These are phyloP conservation scores for Eulithis testata DNA, from an alignment of 2,888 invertebrate species.

Conservation along the genomic window DNA sequence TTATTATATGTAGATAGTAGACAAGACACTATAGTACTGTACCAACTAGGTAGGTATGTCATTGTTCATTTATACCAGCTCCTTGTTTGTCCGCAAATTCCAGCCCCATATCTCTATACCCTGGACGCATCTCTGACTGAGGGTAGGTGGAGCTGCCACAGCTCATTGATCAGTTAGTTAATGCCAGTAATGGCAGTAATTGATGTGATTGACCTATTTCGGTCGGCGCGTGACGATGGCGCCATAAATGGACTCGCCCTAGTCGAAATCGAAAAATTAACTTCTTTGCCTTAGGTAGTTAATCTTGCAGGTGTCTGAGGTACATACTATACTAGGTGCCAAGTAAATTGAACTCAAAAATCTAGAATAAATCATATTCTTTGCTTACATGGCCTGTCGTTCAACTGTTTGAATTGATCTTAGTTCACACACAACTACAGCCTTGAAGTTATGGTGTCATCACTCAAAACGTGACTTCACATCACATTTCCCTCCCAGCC, in stretches of 20 bases:
- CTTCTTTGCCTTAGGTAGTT: background rate
- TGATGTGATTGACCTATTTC: slow-evolving; percentile 59
- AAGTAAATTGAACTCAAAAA: background rate
- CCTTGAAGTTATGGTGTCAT: slow-evolving; percentile 16
- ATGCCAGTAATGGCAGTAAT: slow-evolving; percentile 43
- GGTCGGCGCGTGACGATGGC: slow-evolving; percentile 32
- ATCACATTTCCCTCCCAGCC: slow-evolving; percentile 1
- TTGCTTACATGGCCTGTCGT: too few relatives aligned
- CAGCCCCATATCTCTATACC: too few relatives aligned
- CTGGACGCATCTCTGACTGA: background rate
- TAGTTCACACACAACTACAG: slow-evolving; percentile 13
- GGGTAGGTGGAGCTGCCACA: slow-evolving; percentile 36
- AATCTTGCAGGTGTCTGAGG: too few relatives aligned
- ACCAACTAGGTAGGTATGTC: too few relatives aligned
- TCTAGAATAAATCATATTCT: background rate
- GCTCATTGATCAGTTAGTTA: slow-evolving; percentile 27
- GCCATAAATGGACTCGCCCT: slow-evolving; percentile 35
- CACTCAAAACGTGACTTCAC: slow-evolving; percentile 12
- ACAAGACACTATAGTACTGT: too few relatives aligned
- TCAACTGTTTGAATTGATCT: slow-evolving; percentile 1
- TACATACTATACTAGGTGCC: too few relatives aligned
- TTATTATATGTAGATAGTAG: too few relatives aligned
- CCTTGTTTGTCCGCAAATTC: too few relatives aligned
- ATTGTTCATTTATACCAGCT: too few relatives aligned
- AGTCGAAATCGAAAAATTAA: slow-evolving; percentile 16